Evolutionary conservation across 2,888 invertebrate species (phyloP), one percentile per base, ranked within the genome.

Genomic region (Hyalella azteca): DNA sequence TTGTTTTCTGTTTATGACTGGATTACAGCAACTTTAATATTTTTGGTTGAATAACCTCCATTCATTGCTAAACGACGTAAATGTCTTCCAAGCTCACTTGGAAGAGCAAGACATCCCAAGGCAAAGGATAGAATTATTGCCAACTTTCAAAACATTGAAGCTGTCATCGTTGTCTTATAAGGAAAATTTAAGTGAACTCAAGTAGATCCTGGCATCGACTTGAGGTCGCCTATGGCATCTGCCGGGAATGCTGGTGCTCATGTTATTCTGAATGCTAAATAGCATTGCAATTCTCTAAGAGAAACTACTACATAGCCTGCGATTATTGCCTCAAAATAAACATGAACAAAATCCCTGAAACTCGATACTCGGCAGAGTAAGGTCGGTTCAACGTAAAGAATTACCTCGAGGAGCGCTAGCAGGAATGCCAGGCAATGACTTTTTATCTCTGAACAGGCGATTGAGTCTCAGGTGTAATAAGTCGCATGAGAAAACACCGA

Each of bases 401-500:
- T 45, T 11, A 9, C 9, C 45, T 9, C 36, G 66, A 66, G 66
- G 32, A 66, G 66, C 32, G 36, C 36, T 5, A 39, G 36, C 22
- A 66, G 29, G 39, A 66, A 66, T 66, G 66, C 66, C 32, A 66
- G 36, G 36, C 66, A 66, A 36, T 36, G 66, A 39, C 66, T 22
- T 66, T 66, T 59, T 66, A 66, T 66, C 66, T 66, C 36, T 32
- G 29, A 66, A 66, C 66, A 66, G 66, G 66, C 32, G 66, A 66
- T 66, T 19, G 66, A 15, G 36, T 0, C 39, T 3, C 36, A 29
- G 29, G 66, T 29, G 66, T 66, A 66, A 66, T 66, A 66, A 66
- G 66, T 66, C 66, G 36, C 66, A 36, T 66, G 66, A 66, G n/a
- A 39, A 66, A 66, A 39, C 66, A 66, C 66, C 29, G 32, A n/a